A percentile compares a stretch with the other conserved stretches of the same genome.
These are phyloP conservation scores for Sciaenops ocellatus DNA, from an alignment of 2,797 vertebrate species.

Conservation along the genomic window DNA sequence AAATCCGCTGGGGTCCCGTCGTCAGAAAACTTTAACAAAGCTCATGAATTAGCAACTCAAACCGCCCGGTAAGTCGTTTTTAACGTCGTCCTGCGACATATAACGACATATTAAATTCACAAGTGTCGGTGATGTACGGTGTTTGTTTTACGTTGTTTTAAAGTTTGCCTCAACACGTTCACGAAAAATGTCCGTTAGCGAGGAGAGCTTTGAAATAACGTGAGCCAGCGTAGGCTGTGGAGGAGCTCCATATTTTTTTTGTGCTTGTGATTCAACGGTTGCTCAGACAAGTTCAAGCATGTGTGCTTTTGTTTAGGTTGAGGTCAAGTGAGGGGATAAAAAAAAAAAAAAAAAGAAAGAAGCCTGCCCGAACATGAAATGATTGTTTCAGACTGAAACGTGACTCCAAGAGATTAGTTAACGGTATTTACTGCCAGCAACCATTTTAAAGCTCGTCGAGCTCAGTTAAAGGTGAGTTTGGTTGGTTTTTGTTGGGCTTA, in stretches of 20 bases:
- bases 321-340: slow-evolving; percentile 9
- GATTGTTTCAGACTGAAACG: slow-evolving; percentile 17
- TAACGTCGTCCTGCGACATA: rapidly evolving
- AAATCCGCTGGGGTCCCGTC: slow-evolving; percentile 57
- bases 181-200: slow-evolving; percentile 64
- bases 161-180: slow-evolving; percentile 9
- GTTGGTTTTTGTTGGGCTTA: not conserved
- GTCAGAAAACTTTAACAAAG: slow-evolving; percentile 22
- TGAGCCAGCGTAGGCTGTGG: not conserved
- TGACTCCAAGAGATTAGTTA: slow-evolving; percentile 34
- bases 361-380: slow-evolving; percentile 30
- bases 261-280: not conserved
- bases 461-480: not conserved
- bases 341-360: not conserved
- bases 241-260: not conserved
- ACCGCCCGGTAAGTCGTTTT: slow-evolving; percentile 39
- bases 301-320: slow-evolving; percentile 52
- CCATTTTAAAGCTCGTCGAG: slow-evolving; percentile 3
- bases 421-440: slow-evolving; percentile 13
- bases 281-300: slow-evolving; percentile 46
- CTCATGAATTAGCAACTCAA: not conserved
- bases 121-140: not conserved
- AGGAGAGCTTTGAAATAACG: not conserved
- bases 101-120: rapidly evolving
- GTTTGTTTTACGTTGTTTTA: not conserved